These are phyloP conservation scores for Plagiodera versicolora DNA, from an alignment of 2,888 invertebrate genomes.

Conservation along the genomic window DNA sequence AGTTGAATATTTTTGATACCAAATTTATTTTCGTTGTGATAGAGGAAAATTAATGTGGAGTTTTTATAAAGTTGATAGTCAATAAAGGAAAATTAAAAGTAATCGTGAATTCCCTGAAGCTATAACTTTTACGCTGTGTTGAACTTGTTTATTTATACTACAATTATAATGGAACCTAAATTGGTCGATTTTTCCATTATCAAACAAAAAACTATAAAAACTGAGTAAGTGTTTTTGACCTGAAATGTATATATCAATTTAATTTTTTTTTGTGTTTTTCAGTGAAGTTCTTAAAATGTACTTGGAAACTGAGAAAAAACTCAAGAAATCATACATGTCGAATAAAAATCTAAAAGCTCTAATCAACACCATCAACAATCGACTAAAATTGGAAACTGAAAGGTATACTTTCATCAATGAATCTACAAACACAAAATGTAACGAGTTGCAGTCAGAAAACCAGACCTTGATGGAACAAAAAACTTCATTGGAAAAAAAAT, in stretches of 20 bases:
- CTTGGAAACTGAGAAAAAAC: slow-evolving; percentile 32
- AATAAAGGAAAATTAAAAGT: background rate
- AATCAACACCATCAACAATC: slow-evolving; percentile 22
- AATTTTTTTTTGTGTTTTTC: slow-evolving; percentile 10
- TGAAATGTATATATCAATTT: background rate
- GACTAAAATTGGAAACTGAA: slow-evolving; percentile 36
- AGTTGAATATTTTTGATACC: too few species aligned
- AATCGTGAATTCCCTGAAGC: too few species aligned
- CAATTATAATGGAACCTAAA: slow-evolving; percentile 18
- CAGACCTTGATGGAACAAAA: slow-evolving; percentile 22
- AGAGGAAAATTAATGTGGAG: background rate
- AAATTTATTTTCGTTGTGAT: too few species aligned
- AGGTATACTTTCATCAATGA: slow-evolving; percentile 25
- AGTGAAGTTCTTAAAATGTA: slow-evolving; percentile 39
- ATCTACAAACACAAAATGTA: slow-evolving; percentile 28
- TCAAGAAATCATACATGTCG: slow-evolving; percentile 30
- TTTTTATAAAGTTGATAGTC: background rate
- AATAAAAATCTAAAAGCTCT: slow-evolving; percentile 30
- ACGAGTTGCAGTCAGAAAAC: slow-evolving; percentile 25
- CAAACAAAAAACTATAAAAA: slow-evolving; percentile 43
- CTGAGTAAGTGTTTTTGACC: slow-evolving; percentile 39
- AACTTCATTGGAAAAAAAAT: slow-evolving; percentile 31
- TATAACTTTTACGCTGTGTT: too few species aligned
- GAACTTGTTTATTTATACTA: slow-evolving; percentile 1
- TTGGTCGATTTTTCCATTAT: slow-evolving; percentile 32